These are phyloP conservation scores for Acronicta leporina DNA, from an alignment of 2,888 invertebrate genomes.

Conservation along the genomic window DNA sequence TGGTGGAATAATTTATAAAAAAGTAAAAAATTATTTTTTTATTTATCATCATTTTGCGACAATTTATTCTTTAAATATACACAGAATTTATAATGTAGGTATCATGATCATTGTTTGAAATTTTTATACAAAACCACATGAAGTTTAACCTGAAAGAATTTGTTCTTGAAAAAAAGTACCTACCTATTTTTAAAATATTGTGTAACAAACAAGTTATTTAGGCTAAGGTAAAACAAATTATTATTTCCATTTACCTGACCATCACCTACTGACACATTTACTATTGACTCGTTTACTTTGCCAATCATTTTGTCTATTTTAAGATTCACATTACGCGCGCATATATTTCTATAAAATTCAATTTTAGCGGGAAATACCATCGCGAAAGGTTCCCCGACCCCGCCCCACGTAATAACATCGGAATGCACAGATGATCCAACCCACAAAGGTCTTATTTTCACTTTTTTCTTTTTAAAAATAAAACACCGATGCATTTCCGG, in stretches of 20 bases:
- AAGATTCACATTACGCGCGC: constrained; percentile 66
- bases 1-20: too few relatives aligned
- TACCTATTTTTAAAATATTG: constrained; percentile 54
- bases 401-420: constrained; percentile 79
- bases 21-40: too few relatives aligned
- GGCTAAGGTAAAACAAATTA: constrained; percentile 80
- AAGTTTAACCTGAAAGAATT: neutral
- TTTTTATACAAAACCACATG: neutral
- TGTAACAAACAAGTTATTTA: constrained; percentile 61
- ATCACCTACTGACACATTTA: constrained; percentile 85
- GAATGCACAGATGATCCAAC: constrained; percentile 85
- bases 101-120: too few relatives aligned
- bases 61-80: too few relatives aligned
- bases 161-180: constrained; percentile 53
- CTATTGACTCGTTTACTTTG: constrained; percentile 73
- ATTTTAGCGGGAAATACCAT: constrained; percentile 71
- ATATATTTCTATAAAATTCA: constrained; percentile 54
- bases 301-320: constrained; percentile 79
- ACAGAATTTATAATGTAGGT: too few relatives aligned
- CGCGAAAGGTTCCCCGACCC: constrained; percentile 68
- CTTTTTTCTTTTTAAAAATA: constrained; percentile 75
- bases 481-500: constrained; percentile 79
- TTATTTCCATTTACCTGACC: constrained; percentile 79
- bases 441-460: constrained; percentile 80
- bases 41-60: too few relatives aligned